Evolutionary conservation across 64 coral and sea anemone genomes (phyloP).

Genomic region (Acropora yongei): DNA sequence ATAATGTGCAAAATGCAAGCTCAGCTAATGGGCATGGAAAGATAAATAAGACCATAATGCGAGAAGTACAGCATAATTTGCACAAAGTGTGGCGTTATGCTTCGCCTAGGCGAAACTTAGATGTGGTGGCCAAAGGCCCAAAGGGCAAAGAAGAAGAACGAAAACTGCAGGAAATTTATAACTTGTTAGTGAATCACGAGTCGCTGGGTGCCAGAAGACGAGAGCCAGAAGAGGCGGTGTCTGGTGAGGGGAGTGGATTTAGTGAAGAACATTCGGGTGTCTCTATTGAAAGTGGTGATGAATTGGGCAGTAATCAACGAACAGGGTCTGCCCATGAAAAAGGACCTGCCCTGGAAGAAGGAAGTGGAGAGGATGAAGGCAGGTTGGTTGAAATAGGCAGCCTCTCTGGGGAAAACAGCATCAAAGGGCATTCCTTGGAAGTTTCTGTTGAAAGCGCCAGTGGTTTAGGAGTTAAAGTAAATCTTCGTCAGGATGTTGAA

Average conservation of each 20-base stretch:
- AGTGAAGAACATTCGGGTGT: neutral
- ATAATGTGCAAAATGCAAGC: neutral
- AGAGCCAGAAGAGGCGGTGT: neutral
- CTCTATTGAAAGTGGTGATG: neutral
- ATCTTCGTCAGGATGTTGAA: constrained; percentile 8
- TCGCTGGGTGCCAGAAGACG: neutral
- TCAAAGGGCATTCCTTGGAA: neutral
- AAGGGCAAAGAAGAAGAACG: constrained; percentile 16
- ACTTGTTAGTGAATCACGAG: constrained; percentile 32
- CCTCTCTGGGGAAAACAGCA: constrained; percentile 7
- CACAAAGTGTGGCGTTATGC: constrained; percentile 38
- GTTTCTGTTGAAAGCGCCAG: neutral
- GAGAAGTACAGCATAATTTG: constrained; percentile 28
- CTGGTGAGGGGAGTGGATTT: neutral
- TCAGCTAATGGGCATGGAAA: neutral
- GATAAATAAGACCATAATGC: constrained; percentile 31
- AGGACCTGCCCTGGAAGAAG: neutral
- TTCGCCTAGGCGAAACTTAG: neutral
- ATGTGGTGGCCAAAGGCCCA: constrained; percentile 24
- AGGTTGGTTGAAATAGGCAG: neutral
- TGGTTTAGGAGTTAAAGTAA: neutral
- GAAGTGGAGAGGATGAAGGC: neutral
- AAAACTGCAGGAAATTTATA: constrained; percentile 37
- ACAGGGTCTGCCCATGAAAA: neutral
- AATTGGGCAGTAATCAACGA: neutral